These are phyloP conservation scores for Palloptera scutellata DNA, from an alignment of 2,888 invertebrate genomes.

Conservation along the genomic window DNA sequence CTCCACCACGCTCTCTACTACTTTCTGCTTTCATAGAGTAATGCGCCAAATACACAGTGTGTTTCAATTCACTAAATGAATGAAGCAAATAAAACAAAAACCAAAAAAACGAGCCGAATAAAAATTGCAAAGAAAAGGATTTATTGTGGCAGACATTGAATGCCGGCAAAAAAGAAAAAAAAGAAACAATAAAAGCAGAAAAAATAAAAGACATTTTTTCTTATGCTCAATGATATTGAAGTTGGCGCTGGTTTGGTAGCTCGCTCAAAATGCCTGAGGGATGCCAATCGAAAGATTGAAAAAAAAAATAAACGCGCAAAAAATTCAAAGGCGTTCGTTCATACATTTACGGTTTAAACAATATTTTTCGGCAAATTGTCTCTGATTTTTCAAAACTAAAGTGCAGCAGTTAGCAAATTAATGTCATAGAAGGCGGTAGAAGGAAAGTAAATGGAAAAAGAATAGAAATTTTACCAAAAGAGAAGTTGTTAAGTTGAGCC, in stretches of 20 bases:
- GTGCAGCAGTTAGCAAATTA: neutral
- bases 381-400: neutral
- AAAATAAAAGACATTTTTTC: too few species aligned
- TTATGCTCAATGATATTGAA: neutral
- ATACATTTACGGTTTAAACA: neutral
- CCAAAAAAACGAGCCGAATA: neutral
- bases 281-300: neutral
- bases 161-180: neutral
- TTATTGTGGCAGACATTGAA: conserved; percentile 35
- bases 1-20: too few species aligned
- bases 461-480: neutral
- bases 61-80: conserved; percentile 11
- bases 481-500: neutral
- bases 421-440: neutral
- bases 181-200: too few species aligned
- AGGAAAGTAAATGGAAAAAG: neutral
- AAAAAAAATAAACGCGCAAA: too few species aligned
- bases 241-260: neutral
- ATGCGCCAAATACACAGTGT: too few species aligned
- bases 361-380: conserved; percentile 3
- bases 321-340: too few species aligned
- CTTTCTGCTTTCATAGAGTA: too few species aligned
- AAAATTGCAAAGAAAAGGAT: conserved; percentile 34
- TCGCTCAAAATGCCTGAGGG: conserved; percentile 1
- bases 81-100: conserved; percentile 16